Percentiles rank a stretch among this genome's conserved stretches.
Evolutionary conservation across 2,797 vertebrate species (phyloP).

Genomic region (Esox masquinongy): DNA sequence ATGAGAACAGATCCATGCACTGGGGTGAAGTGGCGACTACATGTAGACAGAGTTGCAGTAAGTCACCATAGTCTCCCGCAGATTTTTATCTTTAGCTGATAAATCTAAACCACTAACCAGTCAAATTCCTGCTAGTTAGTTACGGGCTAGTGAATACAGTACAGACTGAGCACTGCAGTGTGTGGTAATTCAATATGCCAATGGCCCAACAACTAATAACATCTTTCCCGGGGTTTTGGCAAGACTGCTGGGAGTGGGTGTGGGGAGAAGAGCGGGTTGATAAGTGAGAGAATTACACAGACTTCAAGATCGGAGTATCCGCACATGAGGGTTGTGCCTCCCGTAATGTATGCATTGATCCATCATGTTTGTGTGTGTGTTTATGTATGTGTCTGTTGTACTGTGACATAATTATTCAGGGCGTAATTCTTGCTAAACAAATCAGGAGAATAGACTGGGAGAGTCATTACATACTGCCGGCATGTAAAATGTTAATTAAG

Average conservation of each 20-base stretch:
- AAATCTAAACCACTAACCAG: conserved; percentile 40
- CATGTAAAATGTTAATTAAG: conserved; percentile 46
- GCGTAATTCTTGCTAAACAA: conserved; percentile 51
- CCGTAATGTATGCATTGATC: conserved; percentile 19
- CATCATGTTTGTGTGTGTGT: background rate
- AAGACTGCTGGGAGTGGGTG: conserved; percentile 34
- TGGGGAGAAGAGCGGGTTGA: conserved; percentile 17
- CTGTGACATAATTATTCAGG: conserved; percentile 46
- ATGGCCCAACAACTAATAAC: conserved; percentile 68
- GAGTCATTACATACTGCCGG: conserved; percentile 58
- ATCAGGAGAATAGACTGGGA: conserved; percentile 55
- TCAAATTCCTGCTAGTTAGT: conserved; percentile 66
- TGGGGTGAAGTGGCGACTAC: background rate
- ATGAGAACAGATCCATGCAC: background rate
- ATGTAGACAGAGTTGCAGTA: background rate
- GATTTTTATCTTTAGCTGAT: background rate
- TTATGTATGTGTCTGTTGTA: conserved; percentile 17
- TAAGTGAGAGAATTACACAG: conserved; percentile 33
- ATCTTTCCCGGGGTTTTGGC: conserved; percentile 53
- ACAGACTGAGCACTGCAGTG: conserved; percentile 54
- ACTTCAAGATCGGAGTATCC: conserved; percentile 44
- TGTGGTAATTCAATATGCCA: conserved; percentile 70
- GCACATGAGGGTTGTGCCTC: conserved; percentile 30
- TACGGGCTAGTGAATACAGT: conserved; percentile 49
- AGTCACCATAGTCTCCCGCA: background rate